Percentiles rank a stretch among this genome's conserved stretches.
These are phyloP conservation scores for Drepana falcataria DNA, from an alignment of 2,888 invertebrate species.

Conservation along the genomic window DNA sequence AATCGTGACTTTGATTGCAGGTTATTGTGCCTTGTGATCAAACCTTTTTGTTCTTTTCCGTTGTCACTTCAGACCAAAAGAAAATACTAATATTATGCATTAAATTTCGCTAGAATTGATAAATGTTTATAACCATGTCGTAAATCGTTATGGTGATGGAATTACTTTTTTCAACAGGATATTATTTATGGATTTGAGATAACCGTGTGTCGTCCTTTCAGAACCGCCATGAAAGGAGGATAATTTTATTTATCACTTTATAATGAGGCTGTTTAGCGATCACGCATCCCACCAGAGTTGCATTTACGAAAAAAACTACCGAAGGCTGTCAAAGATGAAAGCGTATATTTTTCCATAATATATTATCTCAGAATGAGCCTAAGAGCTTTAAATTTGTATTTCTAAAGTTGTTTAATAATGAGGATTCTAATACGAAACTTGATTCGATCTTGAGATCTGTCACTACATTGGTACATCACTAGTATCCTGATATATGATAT, in stretches of 20 bases:
- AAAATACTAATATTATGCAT: background rate
- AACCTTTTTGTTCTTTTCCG: slow-evolving; percentile 27
- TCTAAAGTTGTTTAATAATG: too few species aligned
- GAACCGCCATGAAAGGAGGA: slow-evolving; percentile 56
- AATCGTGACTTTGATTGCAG: slow-evolving; percentile 43
- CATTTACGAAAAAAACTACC: slow-evolving; percentile 14
- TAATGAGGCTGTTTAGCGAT: slow-evolving; percentile 59
- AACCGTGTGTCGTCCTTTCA: slow-evolving; percentile 56
- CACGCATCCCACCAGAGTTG: slow-evolving; percentile 39
- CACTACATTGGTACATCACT: too few species aligned
- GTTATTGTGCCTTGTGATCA: slow-evolving; percentile 42
- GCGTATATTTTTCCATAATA: background rate
- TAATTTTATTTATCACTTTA: slow-evolving; percentile 75
- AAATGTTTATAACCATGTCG: background rate
- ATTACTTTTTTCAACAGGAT: slow-evolving; percentile 44
- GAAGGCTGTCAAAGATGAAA: background rate
- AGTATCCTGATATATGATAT: too few species aligned
- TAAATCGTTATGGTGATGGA: slow-evolving; percentile 10
- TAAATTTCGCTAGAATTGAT: background rate
- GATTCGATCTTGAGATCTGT: too few species aligned
- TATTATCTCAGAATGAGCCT: too few species aligned
- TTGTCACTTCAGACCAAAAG: slow-evolving; percentile 4
- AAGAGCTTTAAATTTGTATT: too few species aligned
- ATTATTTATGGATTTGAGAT: slow-evolving; percentile 60
- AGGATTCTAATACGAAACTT: too few species aligned